Conservation (phyloP, 92 coral and sea anemone genomes). For the Plumapathes pennacea region DNA sequence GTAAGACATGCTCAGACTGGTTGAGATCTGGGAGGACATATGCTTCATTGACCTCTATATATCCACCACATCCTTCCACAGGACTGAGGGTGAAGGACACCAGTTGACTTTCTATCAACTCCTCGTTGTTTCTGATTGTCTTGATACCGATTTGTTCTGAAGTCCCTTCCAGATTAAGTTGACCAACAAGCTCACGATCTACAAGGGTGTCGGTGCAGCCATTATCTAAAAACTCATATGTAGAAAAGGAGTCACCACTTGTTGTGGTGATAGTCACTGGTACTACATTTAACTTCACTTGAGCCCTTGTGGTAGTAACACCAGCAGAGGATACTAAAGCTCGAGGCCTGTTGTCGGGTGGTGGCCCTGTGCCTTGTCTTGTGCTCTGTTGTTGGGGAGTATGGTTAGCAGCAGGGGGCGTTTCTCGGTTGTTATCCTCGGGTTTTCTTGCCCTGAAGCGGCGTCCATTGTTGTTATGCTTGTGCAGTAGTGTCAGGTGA, state of each 20-base stretch:
- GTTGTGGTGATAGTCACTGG: conserved; percentile 10
- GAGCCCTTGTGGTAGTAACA: neutral
- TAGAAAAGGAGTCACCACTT: conserved; percentile 27
- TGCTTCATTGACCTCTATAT: conserved; percentile 42
- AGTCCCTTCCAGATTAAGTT: conserved; percentile 29
- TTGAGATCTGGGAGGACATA: conserved; percentile 53
- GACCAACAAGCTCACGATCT: conserved; percentile 38
- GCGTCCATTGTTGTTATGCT: conserved; percentile 3
- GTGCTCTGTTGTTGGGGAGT: no score
- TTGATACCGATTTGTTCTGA: conserved; percentile 40
- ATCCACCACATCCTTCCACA: conserved; percentile 26
- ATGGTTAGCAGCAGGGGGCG: no score
- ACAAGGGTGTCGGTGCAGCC: conserved; percentile 65
- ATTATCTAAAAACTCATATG: conserved; percentile 55
- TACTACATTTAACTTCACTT: conserved; percentile 16
- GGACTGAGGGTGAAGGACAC: conserved; percentile 9
- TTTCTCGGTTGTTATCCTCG: no score
- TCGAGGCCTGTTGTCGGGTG: no score
- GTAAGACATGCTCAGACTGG: conserved; percentile 30
- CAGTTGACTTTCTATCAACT: no score
- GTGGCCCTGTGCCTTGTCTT: no score
- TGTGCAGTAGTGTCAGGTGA: conserved; percentile 49
- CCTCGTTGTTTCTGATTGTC: conserved; percentile 44
- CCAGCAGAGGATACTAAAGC: conserved; percentile 25
- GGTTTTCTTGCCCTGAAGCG: neutral